Percentiles rank a stretch among this genome's conserved stretches.
Evolutionary conservation across 2,888 invertebrate species (phyloP).

Genomic region (Harmothoe impar): DNA sequence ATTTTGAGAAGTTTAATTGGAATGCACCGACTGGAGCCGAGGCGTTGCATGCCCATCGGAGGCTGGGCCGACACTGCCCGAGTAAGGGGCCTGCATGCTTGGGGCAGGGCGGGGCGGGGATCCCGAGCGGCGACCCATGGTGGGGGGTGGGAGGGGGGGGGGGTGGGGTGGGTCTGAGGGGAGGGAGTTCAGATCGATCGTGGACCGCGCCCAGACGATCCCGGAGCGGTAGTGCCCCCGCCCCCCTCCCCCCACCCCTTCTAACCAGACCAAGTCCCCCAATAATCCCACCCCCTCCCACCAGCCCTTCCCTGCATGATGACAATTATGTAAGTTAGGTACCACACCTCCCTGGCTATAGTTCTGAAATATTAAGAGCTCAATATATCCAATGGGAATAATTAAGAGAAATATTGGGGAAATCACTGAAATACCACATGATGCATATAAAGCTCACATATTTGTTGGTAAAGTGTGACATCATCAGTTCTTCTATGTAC

Average conservation of each 20-base stretch:
- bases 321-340: too few species aligned
- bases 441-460: too few species aligned
- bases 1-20: conserved; percentile 62
- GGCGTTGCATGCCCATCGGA: conserved; percentile 21
- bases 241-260: not conserved
- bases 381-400: too few species aligned
- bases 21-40: conserved; percentile 53
- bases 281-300: not conserved
- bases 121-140: not conserved
- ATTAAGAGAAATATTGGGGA: too few species aligned
- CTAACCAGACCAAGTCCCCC: not conserved
- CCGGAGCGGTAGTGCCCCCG: not conserved
- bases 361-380: too few species aligned
- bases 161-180: not conserved
- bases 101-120: conserved; percentile 11
- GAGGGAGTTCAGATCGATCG: not conserved
- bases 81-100: conserved; percentile 16
- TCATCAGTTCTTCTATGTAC: too few species aligned
- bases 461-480: too few species aligned
- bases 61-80: conserved; percentile 11
- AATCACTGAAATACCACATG: too few species aligned
- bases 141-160: not conserved
- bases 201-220: not conserved
- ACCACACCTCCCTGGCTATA: too few species aligned
- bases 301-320: conserved; percentile 1